A percentile compares a stretch with the other conserved stretches of the same genome.
phyloP scores from a whole-genome alignment of 2,888 invertebrate species.

The Adineta ricciae region DNA sequence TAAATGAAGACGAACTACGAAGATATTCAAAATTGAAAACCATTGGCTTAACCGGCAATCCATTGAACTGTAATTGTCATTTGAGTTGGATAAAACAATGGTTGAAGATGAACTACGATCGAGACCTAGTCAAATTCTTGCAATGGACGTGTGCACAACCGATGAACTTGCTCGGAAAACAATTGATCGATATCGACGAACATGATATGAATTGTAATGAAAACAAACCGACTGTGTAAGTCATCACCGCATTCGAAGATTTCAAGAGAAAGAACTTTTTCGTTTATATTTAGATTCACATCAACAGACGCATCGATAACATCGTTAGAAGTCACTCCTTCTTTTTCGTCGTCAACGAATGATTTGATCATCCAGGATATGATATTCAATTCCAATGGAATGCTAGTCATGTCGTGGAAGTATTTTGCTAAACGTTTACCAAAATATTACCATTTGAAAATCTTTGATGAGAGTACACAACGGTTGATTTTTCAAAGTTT shows the following conservation, averaged over 20 bases:
- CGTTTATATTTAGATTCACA: not conserved
- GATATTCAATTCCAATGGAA: not conserved
- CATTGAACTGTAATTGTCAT: constrained; percentile 23
- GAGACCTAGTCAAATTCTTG: not conserved
- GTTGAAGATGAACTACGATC: not conserved
- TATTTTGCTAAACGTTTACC: not conserved
- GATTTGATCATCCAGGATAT: not conserved
- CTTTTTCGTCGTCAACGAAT: not conserved
- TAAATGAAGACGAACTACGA: constrained; percentile 20
- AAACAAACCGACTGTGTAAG: not conserved
- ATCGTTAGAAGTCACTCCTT: not conserved
- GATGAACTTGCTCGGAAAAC: not conserved
- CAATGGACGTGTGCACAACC: constrained; percentile 10
- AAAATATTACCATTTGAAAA: constrained; percentile 11
- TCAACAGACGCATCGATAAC: not conserved
- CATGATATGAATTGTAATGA: not conserved
- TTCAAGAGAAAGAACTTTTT: too few relatives aligned
- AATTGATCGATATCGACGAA: not conserved
- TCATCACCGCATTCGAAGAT: not conserved
- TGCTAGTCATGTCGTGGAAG: not conserved
- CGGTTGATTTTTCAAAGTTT: not conserved
- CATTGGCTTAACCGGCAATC: constrained; percentile 24
- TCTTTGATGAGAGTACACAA: not conserved
- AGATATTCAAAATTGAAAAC: constrained; percentile 19
- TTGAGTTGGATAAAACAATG: not conserved